A percentile compares a stretch with the other conserved stretches of the same genome.
phyloP scores from a whole-genome alignment of 1,140 invertebrate genomes.

The Artemia franciscana region DNA sequence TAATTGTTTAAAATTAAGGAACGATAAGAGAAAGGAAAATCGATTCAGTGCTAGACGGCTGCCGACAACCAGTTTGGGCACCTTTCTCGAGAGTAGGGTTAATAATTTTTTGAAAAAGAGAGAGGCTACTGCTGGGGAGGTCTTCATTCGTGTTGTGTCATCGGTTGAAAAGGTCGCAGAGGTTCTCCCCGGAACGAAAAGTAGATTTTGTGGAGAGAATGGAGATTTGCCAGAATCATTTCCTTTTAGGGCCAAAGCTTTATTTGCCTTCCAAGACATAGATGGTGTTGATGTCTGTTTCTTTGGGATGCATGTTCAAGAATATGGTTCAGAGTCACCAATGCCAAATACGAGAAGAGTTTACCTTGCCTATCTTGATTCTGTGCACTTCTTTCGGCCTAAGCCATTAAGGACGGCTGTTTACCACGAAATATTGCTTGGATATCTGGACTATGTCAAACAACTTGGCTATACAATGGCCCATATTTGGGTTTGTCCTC shows the following conservation, averaged over 20 bases:
- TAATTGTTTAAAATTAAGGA: slow-evolving; percentile 80
- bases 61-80: slow-evolving; percentile 73
- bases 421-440: slow-evolving; percentile 97
- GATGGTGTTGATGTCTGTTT: slow-evolving; percentile 97
- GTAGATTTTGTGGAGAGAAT: slow-evolving; percentile 33
- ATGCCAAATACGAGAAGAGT: slow-evolving; percentile 86
- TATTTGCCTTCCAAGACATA: slow-evolving; percentile 98
- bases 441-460: slow-evolving; percentile 97
- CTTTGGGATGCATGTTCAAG: slow-evolving; percentile 99
- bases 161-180: slow-evolving; percentile 94
- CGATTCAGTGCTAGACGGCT: slow-evolving; percentile 88
- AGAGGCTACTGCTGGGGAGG: slow-evolving; percentile 82
- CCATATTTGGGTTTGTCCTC: slow-evolving; percentile 99
- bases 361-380: slow-evolving; percentile 98
- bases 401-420: slow-evolving; percentile 88
- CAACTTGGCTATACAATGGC: slow-evolving; percentile 95
- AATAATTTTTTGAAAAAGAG: slow-evolving; percentile 97
- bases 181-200: slow-evolving; percentile 92
- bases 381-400: slow-evolving; percentile 97
- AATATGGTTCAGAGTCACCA: slow-evolving; percentile 91
- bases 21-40: slow-evolving; percentile 81
- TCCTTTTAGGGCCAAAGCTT: slow-evolving; percentile 72
- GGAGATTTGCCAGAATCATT: slow-evolving; percentile 76
- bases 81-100: slow-evolving; percentile 90
- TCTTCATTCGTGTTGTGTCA: slow-evolving; percentile 88